Percentiles rank a stretch among this genome's conserved stretches.
Conservation (phyloP, 2,888 invertebrate genomes). For the Selenia dentaria region DNA sequence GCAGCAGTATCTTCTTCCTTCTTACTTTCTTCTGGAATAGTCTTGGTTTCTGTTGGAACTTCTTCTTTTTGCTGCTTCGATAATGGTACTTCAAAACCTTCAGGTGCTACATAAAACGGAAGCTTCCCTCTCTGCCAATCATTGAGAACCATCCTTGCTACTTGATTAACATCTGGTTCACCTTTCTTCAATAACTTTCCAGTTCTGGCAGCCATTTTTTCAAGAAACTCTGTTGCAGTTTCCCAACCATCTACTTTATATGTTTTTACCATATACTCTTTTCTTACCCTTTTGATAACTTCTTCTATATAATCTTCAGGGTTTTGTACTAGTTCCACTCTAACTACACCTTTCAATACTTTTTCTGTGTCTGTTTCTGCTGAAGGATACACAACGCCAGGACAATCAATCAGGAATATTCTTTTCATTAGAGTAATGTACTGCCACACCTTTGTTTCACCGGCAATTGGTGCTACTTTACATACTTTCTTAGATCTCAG, state of each 20-base stretch:
- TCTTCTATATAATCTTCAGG: constrained; percentile 97
- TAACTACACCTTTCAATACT: constrained; percentile 98
- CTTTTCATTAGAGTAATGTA: constrained; percentile 99
- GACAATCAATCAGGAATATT: constrained; percentile 99
- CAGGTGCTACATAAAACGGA: constrained; percentile 96
- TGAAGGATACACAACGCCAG: constrained; percentile 98
- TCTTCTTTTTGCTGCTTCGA: constrained; percentile 62
- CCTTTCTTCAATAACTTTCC: constrained; percentile 98
- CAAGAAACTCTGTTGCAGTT: constrained; percentile 94
- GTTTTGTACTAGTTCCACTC: constrained; percentile 96
- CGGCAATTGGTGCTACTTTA: constrained; percentile 99
- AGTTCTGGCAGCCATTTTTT: constrained; percentile 92
- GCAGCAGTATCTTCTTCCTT: constrained; percentile 42
- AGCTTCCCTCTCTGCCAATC: constrained; percentile 99
- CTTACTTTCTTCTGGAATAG: constrained; percentile 39
- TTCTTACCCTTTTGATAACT: constrained; percentile 94
- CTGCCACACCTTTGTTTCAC: constrained; percentile 99
- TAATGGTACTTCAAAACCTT: constrained; percentile 90
- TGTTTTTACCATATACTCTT: constrained; percentile 95
- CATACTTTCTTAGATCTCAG: constrained; percentile 98
- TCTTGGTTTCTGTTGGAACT: constrained; percentile 39
- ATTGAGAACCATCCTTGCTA: constrained; percentile 97
- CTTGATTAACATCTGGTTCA: constrained; percentile 96
- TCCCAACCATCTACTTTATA: constrained; percentile 95
- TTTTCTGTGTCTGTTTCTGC: constrained; percentile 97